A percentile compares a stretch with the other conserved stretches of the same genome.
phyloP scores from a whole-genome alignment of 92 coral and sea anemone genomes.

The Epizoanthus rinbou region DNA sequence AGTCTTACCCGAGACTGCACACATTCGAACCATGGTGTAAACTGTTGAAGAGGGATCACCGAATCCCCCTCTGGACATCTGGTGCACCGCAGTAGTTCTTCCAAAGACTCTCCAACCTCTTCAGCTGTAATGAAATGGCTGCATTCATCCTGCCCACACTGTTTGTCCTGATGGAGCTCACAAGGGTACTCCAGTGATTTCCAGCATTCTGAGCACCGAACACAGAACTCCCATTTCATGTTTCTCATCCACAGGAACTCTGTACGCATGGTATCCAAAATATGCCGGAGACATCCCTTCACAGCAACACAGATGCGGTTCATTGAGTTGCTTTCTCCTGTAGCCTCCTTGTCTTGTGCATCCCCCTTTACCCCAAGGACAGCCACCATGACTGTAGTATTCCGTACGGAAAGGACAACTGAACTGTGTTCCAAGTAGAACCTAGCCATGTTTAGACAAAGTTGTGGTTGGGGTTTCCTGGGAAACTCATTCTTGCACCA shows the following conservation, averaged over 20 bases:
- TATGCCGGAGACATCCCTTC: conserved; percentile 20
- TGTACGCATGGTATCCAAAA: conserved; percentile 50
- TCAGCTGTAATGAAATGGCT: conserved; percentile 6
- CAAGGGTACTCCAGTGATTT: neutral
- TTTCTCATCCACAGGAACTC: conserved; percentile 56
- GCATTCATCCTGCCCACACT: neutral
- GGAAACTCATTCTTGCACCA: conserved; percentile 39
- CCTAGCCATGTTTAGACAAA: conserved; percentile 46
- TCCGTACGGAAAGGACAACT: conserved; percentile 19
- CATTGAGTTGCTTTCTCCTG: neutral
- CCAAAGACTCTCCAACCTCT: neutral
- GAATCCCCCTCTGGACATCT: neutral
- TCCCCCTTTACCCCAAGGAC: neutral
- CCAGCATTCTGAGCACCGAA: conserved; percentile 54
- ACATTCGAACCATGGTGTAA: neutral
- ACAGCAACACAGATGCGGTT: conserved; percentile 16
- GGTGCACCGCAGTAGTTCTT: neutral
- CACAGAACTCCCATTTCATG: conserved; percentile 36
- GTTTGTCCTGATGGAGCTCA: neutral
- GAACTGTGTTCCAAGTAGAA: conserved; percentile 41
- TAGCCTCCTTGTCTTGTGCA: no score
- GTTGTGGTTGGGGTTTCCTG: conserved; percentile 33
- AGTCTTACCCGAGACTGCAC: neutral
- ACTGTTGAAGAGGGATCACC: neutral
- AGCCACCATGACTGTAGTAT: neutral